Evolutionary conservation across 2,888 invertebrate species (phyloP).

Genomic region (Labia minor): DNA sequence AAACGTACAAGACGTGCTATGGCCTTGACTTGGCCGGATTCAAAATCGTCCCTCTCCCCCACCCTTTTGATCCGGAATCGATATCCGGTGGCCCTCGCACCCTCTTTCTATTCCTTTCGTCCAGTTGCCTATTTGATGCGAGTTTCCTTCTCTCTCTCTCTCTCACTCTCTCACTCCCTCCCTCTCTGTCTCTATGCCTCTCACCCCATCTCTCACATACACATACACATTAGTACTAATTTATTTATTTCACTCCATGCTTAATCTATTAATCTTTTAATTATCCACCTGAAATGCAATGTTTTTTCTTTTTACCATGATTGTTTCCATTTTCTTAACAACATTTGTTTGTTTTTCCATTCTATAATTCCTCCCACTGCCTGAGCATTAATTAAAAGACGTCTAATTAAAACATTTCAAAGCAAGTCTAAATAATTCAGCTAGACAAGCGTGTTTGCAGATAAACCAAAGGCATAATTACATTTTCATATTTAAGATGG

Average conservation of each 20-base stretch:
- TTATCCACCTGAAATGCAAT: neutral
- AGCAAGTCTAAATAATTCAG: neutral
- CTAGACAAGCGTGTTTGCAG: constrained; percentile 13
- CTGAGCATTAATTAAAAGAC: neutral
- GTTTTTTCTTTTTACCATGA: neutral
- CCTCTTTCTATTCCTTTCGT: neutral
- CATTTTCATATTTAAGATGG: constrained; percentile 13
- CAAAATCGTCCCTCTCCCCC: constrained; percentile 23
- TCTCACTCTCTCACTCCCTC: neutral
- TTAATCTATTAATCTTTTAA: too few species aligned
- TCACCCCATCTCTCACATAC: too few species aligned
- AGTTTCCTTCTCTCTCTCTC: neutral
- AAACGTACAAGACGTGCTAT: neutral
- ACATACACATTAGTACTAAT: too few species aligned
- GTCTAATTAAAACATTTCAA: constrained; percentile 8
- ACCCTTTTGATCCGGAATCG: constrained; percentile 31
- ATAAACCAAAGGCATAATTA: neutral
- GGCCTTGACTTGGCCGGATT: constrained; percentile 13
- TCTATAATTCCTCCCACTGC: neutral
- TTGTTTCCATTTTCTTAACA: neutral
- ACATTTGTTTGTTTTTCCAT: neutral
- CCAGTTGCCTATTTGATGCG: neutral
- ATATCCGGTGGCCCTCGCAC: neutral
- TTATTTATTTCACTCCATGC: too few species aligned
- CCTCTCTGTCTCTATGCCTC: too few species aligned